Evolutionary conservation across 2,888 invertebrate species (phyloP), one percentile per base, ranked within the genome.

Genomic region (Ceramica pisi): DNA sequence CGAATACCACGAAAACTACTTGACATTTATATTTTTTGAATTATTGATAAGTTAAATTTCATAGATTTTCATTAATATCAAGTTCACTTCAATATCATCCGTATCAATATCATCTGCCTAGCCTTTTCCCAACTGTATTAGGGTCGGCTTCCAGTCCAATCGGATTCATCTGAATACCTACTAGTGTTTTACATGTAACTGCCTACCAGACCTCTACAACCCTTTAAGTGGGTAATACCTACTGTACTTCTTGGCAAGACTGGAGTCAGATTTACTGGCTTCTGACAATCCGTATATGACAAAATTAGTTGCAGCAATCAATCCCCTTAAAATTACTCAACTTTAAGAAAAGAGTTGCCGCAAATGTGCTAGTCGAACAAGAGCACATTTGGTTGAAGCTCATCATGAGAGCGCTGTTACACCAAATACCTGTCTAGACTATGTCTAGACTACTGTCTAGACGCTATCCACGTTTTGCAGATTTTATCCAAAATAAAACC

Each of bases 381-480:
- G 86, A 89, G 87, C 87, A 87, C 86, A 91, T 92, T 94, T 90
- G 89, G 91, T 91, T 84, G 87, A 86, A 90, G 88, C 92, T 92
- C 91, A 92, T 94, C 90, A 91, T 87, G 88, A 92, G 91, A 92
- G 87, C 90, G 90, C 87, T 90, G 91, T 92, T 91, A 90, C 87
- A 92, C 92, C 91, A 90, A 94, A 94, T 95, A 95, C 94, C 94
- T 93, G 95, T 95, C 95, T 96, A 96, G 95, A 96, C 95, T 71
- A 31, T 64, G 95, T 95, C 95, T 95, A 95, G 95, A 95, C 95
- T 84, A 67, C 82, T 87, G 95, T 95, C 95, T 95, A 95, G 95
- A 95, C 95, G 88, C 88, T 90, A 92, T 93, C 91, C 91, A 91
- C 89, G 85, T 92, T 94, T 93, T 90, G 87, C 89, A 91, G 89